Evolutionary conservation across 2,888 invertebrate genomes (phyloP), one percentile per base, ranked within the genome.

Genomic region (Encarsia formosa): DNA sequence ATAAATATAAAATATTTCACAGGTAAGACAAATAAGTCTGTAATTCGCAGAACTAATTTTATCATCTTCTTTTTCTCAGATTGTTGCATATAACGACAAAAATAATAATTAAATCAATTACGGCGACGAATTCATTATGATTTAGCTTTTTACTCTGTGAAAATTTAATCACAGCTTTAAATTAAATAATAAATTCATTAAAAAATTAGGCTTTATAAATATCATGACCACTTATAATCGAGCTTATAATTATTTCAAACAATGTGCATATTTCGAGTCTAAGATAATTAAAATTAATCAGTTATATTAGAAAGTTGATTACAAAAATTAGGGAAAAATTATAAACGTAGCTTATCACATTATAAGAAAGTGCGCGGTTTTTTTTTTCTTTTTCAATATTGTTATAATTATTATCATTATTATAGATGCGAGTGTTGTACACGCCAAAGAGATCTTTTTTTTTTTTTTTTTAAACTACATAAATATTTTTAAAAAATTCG

Each of bases 331-430:
- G 35, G 34, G 5, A 32, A 42, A 41, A 55, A 54, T n/a, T n/a
- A 57, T 51, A 41, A 56, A 58, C 59, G 56, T 53, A 59, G 56
- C 59, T 61, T 60, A 62, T 62, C 62, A 62, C 61, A 62, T 59
- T 61, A 58, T 22, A 40, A 42, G 34, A 35, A 42, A 39, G 58
- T 53, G 39, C 43, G 46, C 46, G 48, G 34, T 31, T 23, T 45
- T 44, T 29, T 16, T 41, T 19, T 29, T 3, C 38, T 13, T 18
- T 22, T 29, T 4, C 15, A n/a, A n/a, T 9, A 26, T 41, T 37
- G n/a, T n/a, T n/a, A 31, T 11, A 41, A 23, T 8, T 32, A 24
- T 32, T 43, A 42, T 37, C n/a, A n/a, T n/a, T n/a, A n/a, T n/a
- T n/a, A n/a, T n/a, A 42, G 38, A 20, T 39, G 35, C 40, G 39